phyloP scores from a whole-genome alignment of 2,888 invertebrate species.

The Eilema griseolum region DNA sequence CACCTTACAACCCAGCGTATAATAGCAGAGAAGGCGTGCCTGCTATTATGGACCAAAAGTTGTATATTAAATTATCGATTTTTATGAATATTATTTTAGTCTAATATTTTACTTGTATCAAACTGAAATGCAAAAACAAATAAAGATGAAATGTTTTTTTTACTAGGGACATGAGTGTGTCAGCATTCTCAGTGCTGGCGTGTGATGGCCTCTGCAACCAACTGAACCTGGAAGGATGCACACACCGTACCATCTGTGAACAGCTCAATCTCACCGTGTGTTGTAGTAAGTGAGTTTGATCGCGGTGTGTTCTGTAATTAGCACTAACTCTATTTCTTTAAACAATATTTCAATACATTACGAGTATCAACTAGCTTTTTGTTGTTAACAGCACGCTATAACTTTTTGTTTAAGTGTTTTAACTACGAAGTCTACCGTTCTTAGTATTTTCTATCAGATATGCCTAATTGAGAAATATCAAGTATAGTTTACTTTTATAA shows the following conservation, averaged over 20 bases:
- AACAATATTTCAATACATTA: neutral
- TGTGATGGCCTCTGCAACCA: constrained; percentile 75
- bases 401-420: constrained; percentile 6
- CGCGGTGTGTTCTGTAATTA: constrained; percentile 57
- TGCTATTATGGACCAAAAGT: too few relatives aligned
- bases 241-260: constrained; percentile 72
- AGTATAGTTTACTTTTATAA: too few relatives aligned
- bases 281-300: constrained; percentile 83
- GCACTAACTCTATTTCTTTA: constrained; percentile 22
- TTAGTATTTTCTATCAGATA: neutral
- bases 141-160: neutral
- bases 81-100: too few relatives aligned
- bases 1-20: too few relatives aligned
- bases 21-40: too few relatives aligned
- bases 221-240: constrained; percentile 70
- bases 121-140: neutral
- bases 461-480: too few relatives aligned
- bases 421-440: neutral
- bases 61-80: too few relatives aligned
- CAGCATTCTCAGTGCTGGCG: constrained; percentile 72
- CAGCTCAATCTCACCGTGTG: constrained; percentile 75
- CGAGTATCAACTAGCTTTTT: neutral
- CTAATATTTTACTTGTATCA: too few relatives aligned
- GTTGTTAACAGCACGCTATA: constrained; percentile 9
- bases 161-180: constrained; percentile 77